Percentiles rank a stretch among this genome's conserved stretches.
These are phyloP conservation scores for Cephus cinctus DNA, from an alignment of 1,140 invertebrate genomes.

Conservation along the genomic window DNA sequence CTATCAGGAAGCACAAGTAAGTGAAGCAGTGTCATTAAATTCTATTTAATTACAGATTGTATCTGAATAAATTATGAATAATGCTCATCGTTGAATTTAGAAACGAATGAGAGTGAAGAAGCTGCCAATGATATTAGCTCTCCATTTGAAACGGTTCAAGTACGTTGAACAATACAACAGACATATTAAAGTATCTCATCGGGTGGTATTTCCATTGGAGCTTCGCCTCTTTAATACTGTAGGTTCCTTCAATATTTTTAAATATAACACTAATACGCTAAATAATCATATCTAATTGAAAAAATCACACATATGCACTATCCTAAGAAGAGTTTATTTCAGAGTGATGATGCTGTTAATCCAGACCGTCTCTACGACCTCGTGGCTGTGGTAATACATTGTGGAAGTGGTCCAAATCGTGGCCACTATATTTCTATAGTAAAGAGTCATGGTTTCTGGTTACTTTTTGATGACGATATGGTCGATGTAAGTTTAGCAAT, in stretches of 20 bases:
- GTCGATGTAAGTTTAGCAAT: slow-evolving; percentile 98
- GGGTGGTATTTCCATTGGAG: slow-evolving; percentile 98
- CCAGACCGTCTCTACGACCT: slow-evolving; percentile 97
- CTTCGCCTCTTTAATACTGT: slow-evolving; percentile 97
- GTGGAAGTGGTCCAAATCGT: slow-evolving; percentile 96
- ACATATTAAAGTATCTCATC: slow-evolving; percentile 98
- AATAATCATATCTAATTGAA: too few species aligned
- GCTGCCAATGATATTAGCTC: slow-evolving; percentile 93
- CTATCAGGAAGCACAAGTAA: slow-evolving; percentile 96
- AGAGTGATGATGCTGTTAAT: slow-evolving; percentile 97
- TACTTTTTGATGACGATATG: slow-evolving; percentile 99
- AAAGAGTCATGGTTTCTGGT: slow-evolving; percentile 98
- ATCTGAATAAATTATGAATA: slow-evolving; percentile 6
- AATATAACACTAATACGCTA: too few species aligned
- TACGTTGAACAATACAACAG: slow-evolving; percentile 98
- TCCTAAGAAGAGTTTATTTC: too few species aligned
- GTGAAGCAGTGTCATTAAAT: slow-evolving; percentile 19
- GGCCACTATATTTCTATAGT: slow-evolving; percentile 99
- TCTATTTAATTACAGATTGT: background rate
- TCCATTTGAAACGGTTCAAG: slow-evolving; percentile 98
- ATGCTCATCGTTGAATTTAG: slow-evolving; percentile 44
- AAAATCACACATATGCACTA: too few species aligned
- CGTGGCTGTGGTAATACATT: slow-evolving; percentile 98
- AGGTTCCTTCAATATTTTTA: slow-evolving; percentile 44
- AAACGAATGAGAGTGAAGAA: slow-evolving; percentile 98